Base-by-base conservation (phyloP, 2,113 vertebrate genomes). In the Eupsittula cactorum region DNA sequence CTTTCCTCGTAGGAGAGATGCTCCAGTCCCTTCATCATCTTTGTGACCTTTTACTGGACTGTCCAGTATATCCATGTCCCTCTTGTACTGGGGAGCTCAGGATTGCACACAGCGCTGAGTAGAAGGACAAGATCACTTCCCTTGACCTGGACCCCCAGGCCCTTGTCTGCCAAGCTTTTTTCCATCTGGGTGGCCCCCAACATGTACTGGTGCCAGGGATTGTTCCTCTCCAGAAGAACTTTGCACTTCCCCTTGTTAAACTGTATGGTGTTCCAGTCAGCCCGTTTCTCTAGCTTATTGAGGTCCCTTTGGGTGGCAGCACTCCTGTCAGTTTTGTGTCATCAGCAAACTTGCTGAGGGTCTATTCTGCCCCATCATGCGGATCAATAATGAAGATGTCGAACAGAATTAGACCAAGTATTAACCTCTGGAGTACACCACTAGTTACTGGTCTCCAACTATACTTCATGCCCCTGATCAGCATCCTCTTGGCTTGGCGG, bases 181-280 rank as follows among this genome's bases (percentile, higher is more conserved):
- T 62, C 67, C 78, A 37, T n/a, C n/a, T 69, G 50, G 27, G 9
- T n/a, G 23, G 78, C 18, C 12, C 41, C 11, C 68, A 67, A 68
- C 19, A 2, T 1, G 1, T 76, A 7, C 47, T 63, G 46, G 59
- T 37, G 12, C 7, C 0, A n/a, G 33, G 17, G 25, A 2, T 27
- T 67, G 46, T 71, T 84, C 44, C 16, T 87, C 25, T 17, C 9
- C 33, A n/a, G 68, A 21, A 41, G 63, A 35, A 15, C 27, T 33
- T 49, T 5, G 35, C 55, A 6, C 25, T 71, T 87, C 27, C 24
- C 29, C 31, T 25, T 47, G 11, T 1, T 8, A 42, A 68, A 20
- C 10, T 20, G 18, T 16, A 17, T 23, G 20, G 7, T 16, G 25
- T 42, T 82, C 42, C 28, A 1, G 1, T 50, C 63, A 76, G 46